A percentile compares a stretch with the other conserved stretches of the same genome.
Evolutionary conservation across 2,797 vertebrate species (phyloP).

Genomic region (Triplophysa bombifrons): DNA sequence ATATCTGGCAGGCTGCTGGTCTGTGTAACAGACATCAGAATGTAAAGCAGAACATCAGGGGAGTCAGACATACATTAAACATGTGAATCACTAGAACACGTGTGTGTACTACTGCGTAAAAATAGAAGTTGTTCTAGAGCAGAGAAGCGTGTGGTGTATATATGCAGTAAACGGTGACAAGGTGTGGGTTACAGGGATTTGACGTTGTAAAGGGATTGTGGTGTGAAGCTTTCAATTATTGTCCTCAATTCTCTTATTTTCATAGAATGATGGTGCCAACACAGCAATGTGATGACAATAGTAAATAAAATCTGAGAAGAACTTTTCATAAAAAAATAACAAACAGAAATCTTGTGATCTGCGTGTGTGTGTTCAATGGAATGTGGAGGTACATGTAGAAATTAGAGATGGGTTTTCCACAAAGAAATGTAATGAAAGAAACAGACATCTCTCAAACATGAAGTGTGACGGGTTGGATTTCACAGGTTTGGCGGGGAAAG

Average conservation of each 20-base stretch:
- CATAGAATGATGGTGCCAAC: too few species aligned
- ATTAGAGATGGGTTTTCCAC: slow-evolving; percentile 69
- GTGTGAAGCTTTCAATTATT: too few species aligned
- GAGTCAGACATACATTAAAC: neutral
- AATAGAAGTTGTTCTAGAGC: too few species aligned
- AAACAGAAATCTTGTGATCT: neutral
- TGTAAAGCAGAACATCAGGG: slow-evolving; percentile 27
- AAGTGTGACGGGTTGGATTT: slow-evolving; percentile 65
- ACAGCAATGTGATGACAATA: too few species aligned
- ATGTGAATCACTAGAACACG: neutral
- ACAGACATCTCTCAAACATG: slow-evolving; percentile 67
- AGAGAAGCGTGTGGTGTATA: too few species aligned
- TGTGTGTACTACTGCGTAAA: too few species aligned
- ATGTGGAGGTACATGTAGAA: slow-evolving; percentile 64
- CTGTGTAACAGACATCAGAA: slow-evolving; percentile 47
- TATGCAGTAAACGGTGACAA: too few species aligned
- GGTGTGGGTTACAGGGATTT: too few species aligned
- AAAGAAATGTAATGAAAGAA: slow-evolving; percentile 76
- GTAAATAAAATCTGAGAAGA: too few species aligned
- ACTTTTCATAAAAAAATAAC: too few species aligned
- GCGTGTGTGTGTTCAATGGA: neutral
- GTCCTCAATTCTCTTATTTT: too few species aligned
- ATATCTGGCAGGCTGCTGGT: slow-evolving; percentile 9
- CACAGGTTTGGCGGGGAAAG: slow-evolving; percentile 56
- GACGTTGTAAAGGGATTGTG: too few species aligned